Evolutionary conservation across 1,140 invertebrate genomes (phyloP), one percentile per base, ranked within the genome.

Genomic region (Lasioglossum albipes): DNA sequence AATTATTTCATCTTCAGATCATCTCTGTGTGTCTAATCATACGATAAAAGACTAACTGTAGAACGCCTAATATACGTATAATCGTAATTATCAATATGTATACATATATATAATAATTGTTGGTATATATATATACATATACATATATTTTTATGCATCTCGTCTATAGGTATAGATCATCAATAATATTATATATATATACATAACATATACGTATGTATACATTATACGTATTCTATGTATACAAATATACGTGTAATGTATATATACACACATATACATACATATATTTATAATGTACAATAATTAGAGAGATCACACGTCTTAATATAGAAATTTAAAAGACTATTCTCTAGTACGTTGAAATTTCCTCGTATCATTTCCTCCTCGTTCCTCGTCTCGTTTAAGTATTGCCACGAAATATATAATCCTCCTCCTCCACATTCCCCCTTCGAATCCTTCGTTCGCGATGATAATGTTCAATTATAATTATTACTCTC

Each of bases 301-400:
- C 92, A 93, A 91, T 92, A 93, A 93, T 93, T 92, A 93, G 91
- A 93, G 92, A 93, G 92, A 93, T 93, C 92, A 93, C 92, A 93
- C 92, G 92, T 93, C 90, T 93, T 93, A 93, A 92, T 92, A 89
- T 93, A 93, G 91, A 93, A 93, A 93, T 93, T 93, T 91, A 91
- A 92, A 93, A 93, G 92, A 93, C 92, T 93, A 93, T 92, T 88
- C 70, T 91, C 90, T 93, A 93, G 89, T 90, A 91, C 90, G 91
- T 92, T 82, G 88, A 93, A 92, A 91, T 89, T 75, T 84, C 45
- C 65, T 73, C 69, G 71, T 74, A n/a, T 59, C 59, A 54, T 54
- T 54, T 80, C 62, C 18, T 27, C 31, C 2, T 36, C 18, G 45
- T n/a, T 61, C 36, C 62, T 76, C 81, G 69, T 85, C 31, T 71